Conservation (phyloP, 2,797 vertebrate genomes). For the Sebastes flavidus region DNA sequence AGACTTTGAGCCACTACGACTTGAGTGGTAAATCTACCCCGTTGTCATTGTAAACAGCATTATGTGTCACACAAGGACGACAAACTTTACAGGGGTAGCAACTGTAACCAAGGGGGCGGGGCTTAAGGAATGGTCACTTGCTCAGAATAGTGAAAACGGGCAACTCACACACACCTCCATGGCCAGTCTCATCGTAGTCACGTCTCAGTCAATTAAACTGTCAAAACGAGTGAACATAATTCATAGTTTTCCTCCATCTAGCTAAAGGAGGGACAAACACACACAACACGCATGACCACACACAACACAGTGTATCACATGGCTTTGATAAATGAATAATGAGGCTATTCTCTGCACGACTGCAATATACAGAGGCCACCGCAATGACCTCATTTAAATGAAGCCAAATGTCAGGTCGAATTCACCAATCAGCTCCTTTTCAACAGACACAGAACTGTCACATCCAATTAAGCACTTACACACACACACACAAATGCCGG, state of each 20-base stretch:
- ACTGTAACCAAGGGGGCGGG: neutral
- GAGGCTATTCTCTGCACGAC: conserved; percentile 25
- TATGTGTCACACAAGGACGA: neutral
- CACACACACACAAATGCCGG: neutral
- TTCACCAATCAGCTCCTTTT: conserved; percentile 45
- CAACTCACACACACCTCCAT: neutral
- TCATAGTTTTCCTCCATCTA: conserved; percentile 6
- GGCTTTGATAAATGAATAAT: conserved; percentile 48
- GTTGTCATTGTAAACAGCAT: neutral
- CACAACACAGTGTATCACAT: conserved; percentile 6
- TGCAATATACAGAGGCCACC: conserved; percentile 28
- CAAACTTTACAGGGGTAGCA: neutral
- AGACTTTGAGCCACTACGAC: neutral
- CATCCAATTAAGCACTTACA: conserved; percentile 25
- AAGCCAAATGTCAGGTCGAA: conserved; percentile 58
- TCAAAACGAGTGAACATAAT: neutral
- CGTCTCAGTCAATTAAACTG: neutral
- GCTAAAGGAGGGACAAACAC: neutral
- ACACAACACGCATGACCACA: conserved; percentile 23
- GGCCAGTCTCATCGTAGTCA: neutral
- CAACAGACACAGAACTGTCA: conserved; percentile 22
- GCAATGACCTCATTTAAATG: conserved; percentile 43
- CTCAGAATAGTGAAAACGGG: neutral
- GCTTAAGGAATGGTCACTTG: neutral
- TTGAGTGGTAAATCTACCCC: neutral